Evolutionary conservation across 2,888 invertebrate species (phyloP).

Genomic region (Microctonus brassicae): DNA sequence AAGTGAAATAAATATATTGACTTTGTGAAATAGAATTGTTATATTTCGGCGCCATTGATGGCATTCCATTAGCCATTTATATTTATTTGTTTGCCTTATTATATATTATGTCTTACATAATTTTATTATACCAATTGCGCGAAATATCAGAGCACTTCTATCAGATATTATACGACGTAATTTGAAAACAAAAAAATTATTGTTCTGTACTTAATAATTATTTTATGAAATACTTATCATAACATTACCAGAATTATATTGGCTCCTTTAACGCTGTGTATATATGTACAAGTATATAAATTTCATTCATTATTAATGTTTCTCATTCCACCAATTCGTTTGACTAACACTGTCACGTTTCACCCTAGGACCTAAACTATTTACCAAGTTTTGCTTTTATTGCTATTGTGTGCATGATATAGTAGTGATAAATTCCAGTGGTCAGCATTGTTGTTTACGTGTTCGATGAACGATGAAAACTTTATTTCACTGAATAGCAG

Average conservation of each 20-base stretch:
- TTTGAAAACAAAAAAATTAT: too few species aligned
- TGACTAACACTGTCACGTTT: conserved; percentile 51
- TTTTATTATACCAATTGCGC: neutral
- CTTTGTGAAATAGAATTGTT: conserved; percentile 43
- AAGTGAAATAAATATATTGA: conserved; percentile 34
- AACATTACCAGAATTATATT: neutral
- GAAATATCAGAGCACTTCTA: neutral
- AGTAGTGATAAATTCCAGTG: conserved; percentile 9
- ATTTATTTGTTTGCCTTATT: conserved; percentile 24
- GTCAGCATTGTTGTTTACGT: neutral
- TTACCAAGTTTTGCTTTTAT: conserved; percentile 55
- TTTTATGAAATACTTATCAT: neutral
- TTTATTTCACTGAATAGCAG: neutral
- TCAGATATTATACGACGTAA: neutral
- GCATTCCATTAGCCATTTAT: conserved; percentile 40
- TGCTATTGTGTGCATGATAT: conserved; percentile 44
- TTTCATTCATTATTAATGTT: conserved; percentile 57
- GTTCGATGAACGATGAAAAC: neutral
- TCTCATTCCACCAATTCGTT: conserved; percentile 47
- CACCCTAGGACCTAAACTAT: conserved; percentile 52
- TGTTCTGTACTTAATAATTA: too few species aligned
- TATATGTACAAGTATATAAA: conserved; percentile 44
- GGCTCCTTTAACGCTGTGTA: neutral
- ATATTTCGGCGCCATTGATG: conserved; percentile 45
- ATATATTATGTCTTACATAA: neutral